Base-by-base conservation (phyloP, 92 coral and sea anemone species). In the Palythoa grandiflora region DNA sequence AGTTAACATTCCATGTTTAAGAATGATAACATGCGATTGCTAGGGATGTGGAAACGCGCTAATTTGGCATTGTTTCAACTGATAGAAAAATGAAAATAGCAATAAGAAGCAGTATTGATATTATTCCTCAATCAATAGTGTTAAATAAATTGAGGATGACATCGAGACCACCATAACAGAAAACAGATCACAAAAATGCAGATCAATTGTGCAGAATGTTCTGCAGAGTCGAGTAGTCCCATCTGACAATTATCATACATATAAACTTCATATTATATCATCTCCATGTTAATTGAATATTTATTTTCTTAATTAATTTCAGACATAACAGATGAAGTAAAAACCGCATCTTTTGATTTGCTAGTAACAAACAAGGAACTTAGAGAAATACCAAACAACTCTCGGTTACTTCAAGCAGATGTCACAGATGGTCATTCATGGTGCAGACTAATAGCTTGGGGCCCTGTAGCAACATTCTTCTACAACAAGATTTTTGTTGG, bases 381-480 rank as follows among this genome's bases (percentile, higher is more conserved):
- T 3, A 80, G 73, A 80, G 73, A 80, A 55, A 55, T 80, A 80
- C 21, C 85, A 80, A 80, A 80, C 85, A 80, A 80, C 85, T 57
- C 72, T 80, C 85, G 17, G 36, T 80, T 78, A 78, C 36, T 80
- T 36, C 85, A 80, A 57, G 85, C 85, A 55, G 85, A 80, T 80
- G 85, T 80, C 51, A 80, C 73, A 57, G 85, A 80, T 21, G 85
- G 85, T 80, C 73, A 55, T 53, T 55, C 73, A 80, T 59, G 85
- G 73, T 55, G 73, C 73, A 80, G 39, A 80, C 85, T 80, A 59
- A 80, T 80, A 80, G 85, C 85, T 80, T 80, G 85, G 85, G 85
- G 85, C 85, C 85, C 85, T 5, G 85, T 80, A 55, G 85, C 48
- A 55, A 80, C 73, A 37, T 80, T 80, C 73, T 80, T 80, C 73